phyloP scores from a whole-genome alignment of 2,888 invertebrate genomes.

The Agrotis segetum region DNA sequence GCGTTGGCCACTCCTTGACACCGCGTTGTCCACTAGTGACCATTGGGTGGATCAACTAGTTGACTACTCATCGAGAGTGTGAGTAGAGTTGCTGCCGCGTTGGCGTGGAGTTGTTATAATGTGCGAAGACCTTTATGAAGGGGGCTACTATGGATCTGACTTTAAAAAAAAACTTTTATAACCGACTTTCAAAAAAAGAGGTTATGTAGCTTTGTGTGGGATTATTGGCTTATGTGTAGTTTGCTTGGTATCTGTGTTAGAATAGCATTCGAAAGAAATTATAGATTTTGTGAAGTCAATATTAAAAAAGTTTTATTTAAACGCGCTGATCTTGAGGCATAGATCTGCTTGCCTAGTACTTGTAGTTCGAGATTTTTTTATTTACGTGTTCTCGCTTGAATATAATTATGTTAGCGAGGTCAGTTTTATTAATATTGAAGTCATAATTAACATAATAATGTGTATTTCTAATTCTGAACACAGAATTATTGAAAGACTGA shows the following conservation, averaged over 20 bases:
- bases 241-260: constrained; percentile 7
- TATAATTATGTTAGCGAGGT: neutral
- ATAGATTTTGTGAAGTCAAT: constrained; percentile 7
- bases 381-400: neutral
- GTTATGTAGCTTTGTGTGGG: neutral
- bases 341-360: neutral
- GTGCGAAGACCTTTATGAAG: no score
- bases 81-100: no score
- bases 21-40: no score
- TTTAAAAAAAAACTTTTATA: constrained; percentile 12
- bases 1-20: no score
- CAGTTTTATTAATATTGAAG: neutral
- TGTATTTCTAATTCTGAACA: no score
- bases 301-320: constrained; percentile 13
- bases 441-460: no score
- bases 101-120: no score
- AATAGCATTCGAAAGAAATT: constrained; percentile 11
- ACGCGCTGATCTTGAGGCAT: neutral
- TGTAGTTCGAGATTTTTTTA: constrained; percentile 1
- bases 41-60: no score
- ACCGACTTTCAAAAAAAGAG: neutral
- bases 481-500: no score
- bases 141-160: constrained; percentile 26
- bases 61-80: no score
- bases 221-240: neutral